phyloP scores from a whole-genome alignment of 2,797 vertebrate species.

The Spinibarbus caldwelli region DNA sequence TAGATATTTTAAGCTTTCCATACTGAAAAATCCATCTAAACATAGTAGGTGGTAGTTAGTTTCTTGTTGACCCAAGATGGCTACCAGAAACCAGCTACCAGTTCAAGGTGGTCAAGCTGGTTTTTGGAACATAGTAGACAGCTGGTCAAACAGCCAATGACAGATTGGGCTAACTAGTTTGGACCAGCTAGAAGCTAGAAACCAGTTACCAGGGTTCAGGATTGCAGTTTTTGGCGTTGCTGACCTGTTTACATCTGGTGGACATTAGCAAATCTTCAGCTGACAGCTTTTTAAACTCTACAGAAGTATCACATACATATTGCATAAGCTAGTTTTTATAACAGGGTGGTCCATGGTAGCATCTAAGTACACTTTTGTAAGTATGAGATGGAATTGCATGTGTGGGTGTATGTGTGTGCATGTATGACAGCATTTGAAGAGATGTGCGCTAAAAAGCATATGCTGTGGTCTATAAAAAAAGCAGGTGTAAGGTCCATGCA shows the following conservation, averaged over 20 bases:
- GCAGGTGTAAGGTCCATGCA: conserved; percentile 19
- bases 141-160: background rate
- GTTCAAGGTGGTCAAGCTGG: background rate
- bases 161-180: background rate
- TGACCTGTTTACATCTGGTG: background rate
- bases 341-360: background rate
- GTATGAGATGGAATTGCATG: conserved; percentile 19
- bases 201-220: background rate
- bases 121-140: background rate
- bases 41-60: background rate
- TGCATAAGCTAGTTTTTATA: background rate
- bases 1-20: background rate
- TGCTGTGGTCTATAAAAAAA: conserved; percentile 13
- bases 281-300: background rate
- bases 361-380: background rate
- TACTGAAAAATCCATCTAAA: background rate
- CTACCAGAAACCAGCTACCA: background rate
- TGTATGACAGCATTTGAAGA: background rate
- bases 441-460: conserved; percentile 11
- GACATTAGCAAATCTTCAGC: background rate
- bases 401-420: conserved; percentile 26
- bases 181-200: background rate
- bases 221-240: background rate
- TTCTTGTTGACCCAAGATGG: background rate
- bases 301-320: background rate